Evolutionary conservation across 37 sponge, comb jelly and placozoan genomes (phyloP).

Genomic region (Geodia barretti): DNA sequence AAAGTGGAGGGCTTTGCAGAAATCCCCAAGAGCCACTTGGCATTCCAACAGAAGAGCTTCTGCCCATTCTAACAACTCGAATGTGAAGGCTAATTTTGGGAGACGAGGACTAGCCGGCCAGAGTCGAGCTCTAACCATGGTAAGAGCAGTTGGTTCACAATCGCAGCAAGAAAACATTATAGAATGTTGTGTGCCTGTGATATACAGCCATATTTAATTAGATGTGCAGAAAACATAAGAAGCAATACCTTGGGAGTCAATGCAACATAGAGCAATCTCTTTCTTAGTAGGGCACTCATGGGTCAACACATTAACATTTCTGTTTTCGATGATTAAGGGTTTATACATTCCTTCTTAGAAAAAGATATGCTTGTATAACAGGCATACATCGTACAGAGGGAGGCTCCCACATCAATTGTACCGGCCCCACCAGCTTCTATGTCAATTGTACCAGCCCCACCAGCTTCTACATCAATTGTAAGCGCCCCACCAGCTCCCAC

Average conservation of each 20-base stretch:
- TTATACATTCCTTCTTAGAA: not conserved
- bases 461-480: no score
- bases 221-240: not conserved
- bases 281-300: not conserved
- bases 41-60: conserved; percentile 21
- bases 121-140: conserved; percentile 16
- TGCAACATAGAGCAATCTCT: conserved; percentile 2
- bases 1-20: conserved; percentile 10
- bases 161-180: not conserved
- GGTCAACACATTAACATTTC: not conserved
- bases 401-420: no score
- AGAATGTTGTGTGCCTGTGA: conserved; percentile 11
- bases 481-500: no score
- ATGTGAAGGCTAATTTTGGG: conserved; percentile 5
- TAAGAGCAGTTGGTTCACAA: conserved; percentile 9
- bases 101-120: conserved; percentile 13
- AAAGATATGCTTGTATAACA: no score
- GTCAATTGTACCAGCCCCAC: no score
- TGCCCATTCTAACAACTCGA: conserved; percentile 16
- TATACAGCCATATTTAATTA: not conserved
- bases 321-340: not conserved
- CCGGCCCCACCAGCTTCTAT: no score
- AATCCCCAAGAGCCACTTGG: conserved; percentile 7
- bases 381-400: no score
- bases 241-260: conserved; percentile 17